These are phyloP conservation scores for Dione juno DNA, from an alignment of 2,888 invertebrate genomes.

Conservation along the genomic window DNA sequence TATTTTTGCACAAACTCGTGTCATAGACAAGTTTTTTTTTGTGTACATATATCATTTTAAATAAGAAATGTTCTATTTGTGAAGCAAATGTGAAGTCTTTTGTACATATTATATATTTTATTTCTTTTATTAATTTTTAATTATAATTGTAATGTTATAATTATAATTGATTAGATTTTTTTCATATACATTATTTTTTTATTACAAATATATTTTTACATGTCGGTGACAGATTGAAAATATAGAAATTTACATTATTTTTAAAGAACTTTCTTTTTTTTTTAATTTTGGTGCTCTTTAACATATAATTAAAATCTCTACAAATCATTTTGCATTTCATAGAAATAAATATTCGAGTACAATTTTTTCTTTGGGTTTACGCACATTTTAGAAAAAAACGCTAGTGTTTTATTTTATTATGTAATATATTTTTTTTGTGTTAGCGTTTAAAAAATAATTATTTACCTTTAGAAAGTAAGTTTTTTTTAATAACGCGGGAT, in stretches of 20 bases:
- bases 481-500: slow-evolving; percentile 56
- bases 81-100: not conserved
- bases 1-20: slow-evolving; percentile 22
- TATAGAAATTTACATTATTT: not conserved
- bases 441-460: slow-evolving; percentile 47
- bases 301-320: slow-evolving; percentile 44
- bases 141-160: not conserved
- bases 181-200: slow-evolving; percentile 10
- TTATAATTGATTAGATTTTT: not conserved
- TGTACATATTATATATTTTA: not conserved
- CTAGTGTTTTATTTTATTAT: slow-evolving; percentile 46
- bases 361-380: slow-evolving; percentile 46
- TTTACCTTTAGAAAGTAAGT: slow-evolving; percentile 59
- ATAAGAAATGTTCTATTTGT: not conserved
- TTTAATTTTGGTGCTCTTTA: slow-evolving; percentile 62
- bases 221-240: slow-evolving; percentile 11
- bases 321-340: slow-evolving; percentile 49
- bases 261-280: slow-evolving; percentile 40
- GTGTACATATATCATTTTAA: not conserved
- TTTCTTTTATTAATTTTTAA: not conserved
- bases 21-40: slow-evolving; percentile 5
- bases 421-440: slow-evolving; percentile 44
- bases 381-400: slow-evolving; percentile 51
- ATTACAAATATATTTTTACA: not conserved
- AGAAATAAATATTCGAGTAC: slow-evolving; percentile 48